phyloP scores from a whole-genome alignment of 2,888 invertebrate species.

The Alcis repandata region DNA sequence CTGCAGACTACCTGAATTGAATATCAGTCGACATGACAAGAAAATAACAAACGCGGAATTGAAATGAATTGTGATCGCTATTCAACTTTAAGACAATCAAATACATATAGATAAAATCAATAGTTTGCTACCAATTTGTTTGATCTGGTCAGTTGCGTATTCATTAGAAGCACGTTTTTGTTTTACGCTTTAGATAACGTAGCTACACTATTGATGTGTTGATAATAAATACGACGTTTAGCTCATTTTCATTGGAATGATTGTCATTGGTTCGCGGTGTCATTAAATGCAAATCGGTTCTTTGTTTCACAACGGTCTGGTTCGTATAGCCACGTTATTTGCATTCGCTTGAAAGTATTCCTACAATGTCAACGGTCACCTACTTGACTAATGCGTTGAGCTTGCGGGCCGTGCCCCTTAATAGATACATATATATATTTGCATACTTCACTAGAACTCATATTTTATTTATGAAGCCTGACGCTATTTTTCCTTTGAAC shows the following conservation, averaged over 20 bases:
- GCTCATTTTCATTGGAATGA: conserved; percentile 36
- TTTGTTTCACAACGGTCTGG: conserved; percentile 57
- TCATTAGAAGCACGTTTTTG: conserved; percentile 7
- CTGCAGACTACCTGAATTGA: too few species aligned
- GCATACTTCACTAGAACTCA: conserved; percentile 26
- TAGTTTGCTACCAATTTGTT: neutral
- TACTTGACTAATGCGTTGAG: conserved; percentile 48
- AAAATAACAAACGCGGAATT: too few species aligned
- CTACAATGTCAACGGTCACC: conserved; percentile 54
- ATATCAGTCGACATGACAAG: too few species aligned
- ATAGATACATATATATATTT: conserved; percentile 5
- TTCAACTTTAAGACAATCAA: too few species aligned
- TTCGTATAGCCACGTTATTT: conserved; percentile 51
- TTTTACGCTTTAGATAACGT: conserved; percentile 1
- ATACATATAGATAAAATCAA: too few species aligned
- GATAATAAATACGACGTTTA: conserved; percentile 12
- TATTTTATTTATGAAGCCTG: conserved; percentile 27
- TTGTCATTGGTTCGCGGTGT: conserved; percentile 51
- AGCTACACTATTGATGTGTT: conserved; percentile 2
- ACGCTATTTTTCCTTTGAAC: conserved; percentile 1
- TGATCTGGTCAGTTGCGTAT: neutral
- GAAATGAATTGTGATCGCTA: too few species aligned
- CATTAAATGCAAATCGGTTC: conserved; percentile 60
- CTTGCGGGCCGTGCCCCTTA: conserved; percentile 29
- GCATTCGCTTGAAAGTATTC: conserved; percentile 62